Percentiles rank a stretch among this genome's conserved stretches.
Conservation (phyloP, 2,797 vertebrate species). For the Anguilla megastoma region DNA sequence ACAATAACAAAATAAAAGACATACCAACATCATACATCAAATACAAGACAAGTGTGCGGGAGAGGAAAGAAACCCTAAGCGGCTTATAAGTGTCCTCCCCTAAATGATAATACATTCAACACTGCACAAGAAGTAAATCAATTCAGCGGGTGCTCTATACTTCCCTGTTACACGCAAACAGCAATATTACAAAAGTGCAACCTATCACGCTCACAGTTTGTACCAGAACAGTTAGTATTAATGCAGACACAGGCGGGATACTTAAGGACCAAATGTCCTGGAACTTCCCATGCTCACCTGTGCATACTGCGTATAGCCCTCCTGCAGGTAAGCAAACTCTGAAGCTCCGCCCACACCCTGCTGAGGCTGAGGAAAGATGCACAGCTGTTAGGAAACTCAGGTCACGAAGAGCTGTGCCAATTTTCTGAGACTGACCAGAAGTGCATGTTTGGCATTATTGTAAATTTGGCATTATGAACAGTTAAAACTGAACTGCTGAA, state of each 20-base stretch:
- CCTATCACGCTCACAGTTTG: neutral
- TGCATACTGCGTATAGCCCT: slow-evolving; percentile 82
- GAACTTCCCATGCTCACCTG: slow-evolving; percentile 74
- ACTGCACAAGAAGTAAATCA: too few relatives aligned
- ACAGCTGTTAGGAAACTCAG: slow-evolving; percentile 7
- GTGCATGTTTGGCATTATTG: neutral
- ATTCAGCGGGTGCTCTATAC: neutral
- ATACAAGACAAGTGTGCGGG: too few relatives aligned
- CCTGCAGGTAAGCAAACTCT: slow-evolving; percentile 90
- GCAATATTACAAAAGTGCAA: neutral
- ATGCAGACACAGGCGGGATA: neutral
- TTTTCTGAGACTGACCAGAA: neutral
- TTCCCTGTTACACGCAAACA: neutral
- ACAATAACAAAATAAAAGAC: too few relatives aligned
- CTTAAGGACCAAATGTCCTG: neutral
- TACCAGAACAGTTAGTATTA: neutral
- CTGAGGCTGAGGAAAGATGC: slow-evolving; percentile 70
- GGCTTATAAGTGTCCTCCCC: too few relatives aligned
- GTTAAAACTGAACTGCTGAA: neutral
- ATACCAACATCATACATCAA: too few relatives aligned
- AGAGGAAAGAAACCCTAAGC: too few relatives aligned
- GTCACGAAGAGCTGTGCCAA: neutral
- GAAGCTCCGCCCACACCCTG: slow-evolving; percentile 83
- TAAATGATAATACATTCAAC: too few relatives aligned
- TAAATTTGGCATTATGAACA: neutral